phyloP scores from a whole-genome alignment of 53 echinoderm and acorn worm species.

The Zoroaster sp. region DNA sequence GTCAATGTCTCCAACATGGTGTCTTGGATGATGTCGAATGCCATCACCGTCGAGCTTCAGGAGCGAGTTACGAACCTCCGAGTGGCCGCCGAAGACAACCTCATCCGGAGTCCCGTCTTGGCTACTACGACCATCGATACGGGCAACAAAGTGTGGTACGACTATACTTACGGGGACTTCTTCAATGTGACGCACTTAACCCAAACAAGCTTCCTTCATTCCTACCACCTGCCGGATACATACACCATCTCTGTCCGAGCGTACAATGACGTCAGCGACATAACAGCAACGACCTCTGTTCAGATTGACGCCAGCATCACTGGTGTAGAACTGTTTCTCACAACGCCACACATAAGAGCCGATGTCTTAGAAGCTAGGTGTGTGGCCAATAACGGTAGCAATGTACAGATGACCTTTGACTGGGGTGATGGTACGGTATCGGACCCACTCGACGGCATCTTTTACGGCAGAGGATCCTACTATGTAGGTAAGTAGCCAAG shows the following conservation, averaged over 20 bases:
- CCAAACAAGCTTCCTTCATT: constrained; percentile 22
- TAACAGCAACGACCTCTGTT: constrained; percentile 28
- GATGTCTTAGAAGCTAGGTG: constrained; percentile 57
- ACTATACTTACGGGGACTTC: constrained; percentile 70
- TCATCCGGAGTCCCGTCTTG: constrained; percentile 53
- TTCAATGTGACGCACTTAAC: constrained; percentile 7
- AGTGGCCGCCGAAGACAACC: constrained; percentile 34
- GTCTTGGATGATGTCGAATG: constrained; percentile 76
- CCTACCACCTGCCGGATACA: constrained; percentile 45
- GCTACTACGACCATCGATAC: constrained; percentile 41
- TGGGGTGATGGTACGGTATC: constrained; percentile 78
- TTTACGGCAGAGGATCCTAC: constrained; percentile 38
- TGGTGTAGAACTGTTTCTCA: constrained; percentile 20
- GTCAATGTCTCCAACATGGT: constrained; percentile 83
- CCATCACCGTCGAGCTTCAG: constrained; percentile 63
- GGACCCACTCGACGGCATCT: constrained; percentile 55
- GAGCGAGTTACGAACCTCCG: constrained; percentile 70
- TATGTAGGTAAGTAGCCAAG: constrained; percentile 49
- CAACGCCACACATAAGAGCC: constrained; percentile 63
- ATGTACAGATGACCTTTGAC: constrained; percentile 72
- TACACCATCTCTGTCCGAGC: constrained; percentile 59
- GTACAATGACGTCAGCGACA: constrained; percentile 65
- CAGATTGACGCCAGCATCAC: constrained; percentile 78
- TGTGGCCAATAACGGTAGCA: constrained; percentile 75
- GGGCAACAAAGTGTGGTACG: constrained; percentile 76